These are phyloP conservation scores for Drosophila nigromelanica DNA, from an alignment of 1,140 invertebrate species.

Conservation along the genomic window DNA sequence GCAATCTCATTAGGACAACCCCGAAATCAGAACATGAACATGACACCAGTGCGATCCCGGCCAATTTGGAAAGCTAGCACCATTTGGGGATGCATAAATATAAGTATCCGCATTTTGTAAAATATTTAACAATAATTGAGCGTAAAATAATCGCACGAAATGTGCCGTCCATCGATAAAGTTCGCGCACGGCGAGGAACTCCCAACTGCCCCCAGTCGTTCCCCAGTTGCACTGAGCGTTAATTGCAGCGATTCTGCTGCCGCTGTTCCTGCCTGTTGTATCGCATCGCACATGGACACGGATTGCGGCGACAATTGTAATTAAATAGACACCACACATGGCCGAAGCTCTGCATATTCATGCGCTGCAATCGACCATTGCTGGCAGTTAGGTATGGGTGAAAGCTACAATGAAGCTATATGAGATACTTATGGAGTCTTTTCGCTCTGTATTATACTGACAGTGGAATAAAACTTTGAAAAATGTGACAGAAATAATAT, in stretches of 20 bases:
- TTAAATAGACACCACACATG: slow-evolving; percentile 81
- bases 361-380: slow-evolving; percentile 9
- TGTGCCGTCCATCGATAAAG: slow-evolving; percentile 52
- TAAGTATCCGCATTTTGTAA: slow-evolving; percentile 76
- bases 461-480: slow-evolving; percentile 1
- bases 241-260: slow-evolving; percentile 61
- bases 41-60: slow-evolving; percentile 50
- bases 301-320: slow-evolving; percentile 83
- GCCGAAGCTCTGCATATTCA: slow-evolving; percentile 9
- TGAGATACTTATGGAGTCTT: slow-evolving; percentile 34
- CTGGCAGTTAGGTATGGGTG: slow-evolving; percentile 10
- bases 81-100: slow-evolving; percentile 51
- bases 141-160: slow-evolving; percentile 78
- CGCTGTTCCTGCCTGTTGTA: slow-evolving; percentile 4
- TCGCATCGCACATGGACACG: slow-evolving; percentile 61
- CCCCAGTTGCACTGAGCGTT: slow-evolving; percentile 49
- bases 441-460: background rate
- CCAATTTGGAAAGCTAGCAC: slow-evolving; percentile 49
- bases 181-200: slow-evolving; percentile 17
- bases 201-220: slow-evolving; percentile 22
- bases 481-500: background rate
- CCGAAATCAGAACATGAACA: slow-evolving; percentile 60
- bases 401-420: slow-evolving; percentile 14
- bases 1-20: slow-evolving; percentile 83
- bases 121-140: slow-evolving; percentile 84